phyloP scores from a whole-genome alignment of 2,113 vertebrate genomes.

The Peucedramus taeniatus region DNA sequence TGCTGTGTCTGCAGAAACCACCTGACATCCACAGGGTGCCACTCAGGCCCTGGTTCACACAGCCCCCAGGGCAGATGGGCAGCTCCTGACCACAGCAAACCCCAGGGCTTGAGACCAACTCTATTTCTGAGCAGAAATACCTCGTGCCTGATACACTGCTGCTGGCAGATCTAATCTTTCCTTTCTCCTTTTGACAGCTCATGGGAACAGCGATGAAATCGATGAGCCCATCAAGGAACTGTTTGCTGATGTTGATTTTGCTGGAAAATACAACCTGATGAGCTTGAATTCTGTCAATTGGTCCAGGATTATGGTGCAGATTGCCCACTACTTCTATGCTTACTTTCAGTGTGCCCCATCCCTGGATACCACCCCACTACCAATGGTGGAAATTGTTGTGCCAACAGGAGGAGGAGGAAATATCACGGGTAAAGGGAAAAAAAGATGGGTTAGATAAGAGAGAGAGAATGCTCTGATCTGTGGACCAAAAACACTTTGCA shows the following conservation, averaged over 20 bases:
- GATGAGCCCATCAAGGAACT: conserved; percentile 82
- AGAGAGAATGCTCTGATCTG: background rate
- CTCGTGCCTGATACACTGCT: background rate
- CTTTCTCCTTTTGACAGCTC: conserved; percentile 68
- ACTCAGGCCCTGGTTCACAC: background rate
- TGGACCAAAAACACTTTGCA: conserved; percentile 6
- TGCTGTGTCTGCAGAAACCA: background rate
- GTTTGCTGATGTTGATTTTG: conserved; percentile 80
- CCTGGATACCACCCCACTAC: conserved; percentile 41
- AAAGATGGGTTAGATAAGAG: conserved; percentile 3
- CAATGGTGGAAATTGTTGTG: conserved; percentile 86
- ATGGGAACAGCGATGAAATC: conserved; percentile 88
- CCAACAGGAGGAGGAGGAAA: conserved; percentile 92
- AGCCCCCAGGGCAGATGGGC: background rate
- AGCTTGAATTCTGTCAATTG: conserved; percentile 93
- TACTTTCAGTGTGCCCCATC: conserved; percentile 77
- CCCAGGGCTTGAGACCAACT: background rate
- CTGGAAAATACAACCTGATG: conserved; percentile 78
- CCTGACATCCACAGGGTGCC: accelerated
- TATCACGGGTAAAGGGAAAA: conserved; percentile 76
- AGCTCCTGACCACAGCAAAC: background rate
- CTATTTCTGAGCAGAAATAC: background rate
- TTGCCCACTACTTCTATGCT: conserved; percentile 86
- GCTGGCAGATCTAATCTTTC: background rate
- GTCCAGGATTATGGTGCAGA: conserved; percentile 88